A percentile compares a stretch with the other conserved stretches of the same genome.
Evolutionary conservation across 2,797 vertebrate genomes (phyloP).

Genomic region (Microhierax caerulescens): DNA sequence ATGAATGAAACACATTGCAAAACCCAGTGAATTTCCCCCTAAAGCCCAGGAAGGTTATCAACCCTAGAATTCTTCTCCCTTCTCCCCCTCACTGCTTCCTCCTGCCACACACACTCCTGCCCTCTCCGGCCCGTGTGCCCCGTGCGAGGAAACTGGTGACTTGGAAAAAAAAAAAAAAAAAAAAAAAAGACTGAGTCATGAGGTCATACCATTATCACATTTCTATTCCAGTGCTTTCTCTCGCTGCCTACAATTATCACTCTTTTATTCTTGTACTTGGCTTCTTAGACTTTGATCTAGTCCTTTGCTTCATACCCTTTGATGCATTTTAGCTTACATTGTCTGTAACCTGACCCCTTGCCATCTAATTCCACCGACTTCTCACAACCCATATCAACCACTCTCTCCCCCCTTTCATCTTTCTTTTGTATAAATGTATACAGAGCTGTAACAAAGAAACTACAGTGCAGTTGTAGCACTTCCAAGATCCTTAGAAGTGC

Average conservation of each 20-base stretch:
- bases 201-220: slow-evolving; percentile 61
- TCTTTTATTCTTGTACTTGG: slow-evolving; percentile 64
- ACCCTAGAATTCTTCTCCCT: neutral
- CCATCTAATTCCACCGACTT: slow-evolving; percentile 59
- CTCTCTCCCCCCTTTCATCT: slow-evolving; percentile 63
- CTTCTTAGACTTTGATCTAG: slow-evolving; percentile 72
- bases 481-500: slow-evolving; percentile 44
- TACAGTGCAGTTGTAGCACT: slow-evolving; percentile 57
- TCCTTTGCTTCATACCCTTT: slow-evolving; percentile 65
- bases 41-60: neutral
- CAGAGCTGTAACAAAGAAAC: slow-evolving; percentile 66
- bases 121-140: neutral
- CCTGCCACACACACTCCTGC: neutral
- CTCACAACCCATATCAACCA: slow-evolving; percentile 54
- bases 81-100: neutral
- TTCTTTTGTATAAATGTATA: slow-evolving; percentile 69
- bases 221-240: slow-evolving; percentile 64
- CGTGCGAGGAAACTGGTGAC: neutral
- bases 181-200: slow-evolving; percentile 7
- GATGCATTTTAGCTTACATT: slow-evolving; percentile 72
- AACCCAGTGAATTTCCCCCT: neutral
- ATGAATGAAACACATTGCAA: neutral
- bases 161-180: neutral
- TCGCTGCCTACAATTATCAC: slow-evolving; percentile 61
- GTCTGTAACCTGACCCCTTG: slow-evolving; percentile 69